Percentiles rank a stretch among this genome's conserved stretches.
These are phyloP conservation scores for Archegozetes longisetosus DNA, from an alignment of 1,140 invertebrate genomes.

Conservation along the genomic window DNA sequence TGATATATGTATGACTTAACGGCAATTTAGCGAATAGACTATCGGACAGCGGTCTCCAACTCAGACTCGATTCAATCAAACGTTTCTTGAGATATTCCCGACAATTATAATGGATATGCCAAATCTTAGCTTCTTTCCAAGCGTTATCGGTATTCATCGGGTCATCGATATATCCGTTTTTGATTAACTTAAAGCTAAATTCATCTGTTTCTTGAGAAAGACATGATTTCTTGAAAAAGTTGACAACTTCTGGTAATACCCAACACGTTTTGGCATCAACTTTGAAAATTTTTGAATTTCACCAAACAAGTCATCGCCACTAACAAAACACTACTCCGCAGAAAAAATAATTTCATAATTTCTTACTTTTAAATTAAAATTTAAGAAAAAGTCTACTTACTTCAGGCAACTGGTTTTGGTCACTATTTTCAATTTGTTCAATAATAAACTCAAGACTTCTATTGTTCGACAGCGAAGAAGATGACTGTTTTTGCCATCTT, in stretches of 20 bases:
- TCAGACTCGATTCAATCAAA: conserved; percentile 1
- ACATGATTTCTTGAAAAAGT: not conserved
- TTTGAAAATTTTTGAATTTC: conserved; percentile 17
- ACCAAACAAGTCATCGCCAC: conserved; percentile 18
- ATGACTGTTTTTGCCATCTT: not conserved
- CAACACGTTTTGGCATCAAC: not conserved
- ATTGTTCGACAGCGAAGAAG: not conserved
- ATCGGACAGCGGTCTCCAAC: conserved; percentile 21
- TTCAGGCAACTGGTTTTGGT: not conserved
- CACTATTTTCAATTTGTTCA: not conserved
- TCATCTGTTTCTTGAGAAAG: not conserved
- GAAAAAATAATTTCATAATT: not conserved
- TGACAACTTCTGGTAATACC: not conserved
- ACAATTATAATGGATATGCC: conserved; percentile 35
- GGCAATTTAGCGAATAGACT: conserved; percentile 22
- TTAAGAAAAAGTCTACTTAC: not conserved
- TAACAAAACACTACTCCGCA: conserved; percentile 17
- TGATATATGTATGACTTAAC: conserved; percentile 18
- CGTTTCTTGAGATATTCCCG: conserved; percentile 15
- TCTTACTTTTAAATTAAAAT: not conserved
- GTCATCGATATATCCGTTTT: conserved; percentile 36
- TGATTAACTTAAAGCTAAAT: conserved; percentile 15
- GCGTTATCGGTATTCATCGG: conserved; percentile 39
- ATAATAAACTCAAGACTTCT: not conserved
- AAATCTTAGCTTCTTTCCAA: conserved; percentile 37